A percentile compares a stretch with the other conserved stretches of the same genome.
Evolutionary conservation across 2,113 vertebrate genomes (phyloP).

Genomic region (Trochalopteron elliotii): DNA sequence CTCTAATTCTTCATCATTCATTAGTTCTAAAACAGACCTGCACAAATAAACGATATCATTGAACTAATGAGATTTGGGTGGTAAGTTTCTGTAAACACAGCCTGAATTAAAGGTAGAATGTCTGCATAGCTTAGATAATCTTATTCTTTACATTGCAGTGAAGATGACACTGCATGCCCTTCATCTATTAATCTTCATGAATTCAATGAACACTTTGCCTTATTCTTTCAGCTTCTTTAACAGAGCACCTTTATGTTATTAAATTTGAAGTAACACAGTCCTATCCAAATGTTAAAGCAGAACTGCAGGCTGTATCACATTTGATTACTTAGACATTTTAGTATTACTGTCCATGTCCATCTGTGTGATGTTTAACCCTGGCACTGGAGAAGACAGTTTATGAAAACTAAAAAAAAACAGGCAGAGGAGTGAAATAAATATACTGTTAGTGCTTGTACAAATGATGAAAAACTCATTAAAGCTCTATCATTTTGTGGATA

Average conservation of each 20-base stretch:
- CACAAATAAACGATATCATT: constrained; percentile 36
- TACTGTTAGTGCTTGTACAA: not conserved
- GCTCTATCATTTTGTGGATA: not conserved
- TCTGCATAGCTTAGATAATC: constrained; percentile 33
- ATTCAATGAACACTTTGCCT: not conserved
- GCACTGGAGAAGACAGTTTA: not conserved
- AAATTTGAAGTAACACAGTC: not conserved
- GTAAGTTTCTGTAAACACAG: constrained; percentile 55
- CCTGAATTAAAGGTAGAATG: constrained; percentile 34
- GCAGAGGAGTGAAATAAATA: not conserved
- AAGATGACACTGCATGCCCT: constrained; percentile 29
- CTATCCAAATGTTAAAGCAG: not conserved
- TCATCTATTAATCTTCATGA: constrained; percentile 23
- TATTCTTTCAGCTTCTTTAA: not conserved
- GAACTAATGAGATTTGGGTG: constrained; percentile 42
- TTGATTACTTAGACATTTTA: not conserved
- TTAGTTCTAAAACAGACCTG: constrained; percentile 39
- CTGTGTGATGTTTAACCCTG: constrained; percentile 20
- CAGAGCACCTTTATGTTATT: not conserved
- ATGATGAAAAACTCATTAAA: constrained; percentile 38
- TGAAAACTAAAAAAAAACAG: not conserved
- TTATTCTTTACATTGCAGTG: not conserved
- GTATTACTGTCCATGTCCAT: constrained; percentile 11
- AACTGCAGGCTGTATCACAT: not conserved
- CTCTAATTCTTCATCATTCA: constrained; percentile 6